Evolutionary conservation across 2,113 vertebrate genomes (phyloP).

Genomic region (Microtus richardsoni): DNA sequence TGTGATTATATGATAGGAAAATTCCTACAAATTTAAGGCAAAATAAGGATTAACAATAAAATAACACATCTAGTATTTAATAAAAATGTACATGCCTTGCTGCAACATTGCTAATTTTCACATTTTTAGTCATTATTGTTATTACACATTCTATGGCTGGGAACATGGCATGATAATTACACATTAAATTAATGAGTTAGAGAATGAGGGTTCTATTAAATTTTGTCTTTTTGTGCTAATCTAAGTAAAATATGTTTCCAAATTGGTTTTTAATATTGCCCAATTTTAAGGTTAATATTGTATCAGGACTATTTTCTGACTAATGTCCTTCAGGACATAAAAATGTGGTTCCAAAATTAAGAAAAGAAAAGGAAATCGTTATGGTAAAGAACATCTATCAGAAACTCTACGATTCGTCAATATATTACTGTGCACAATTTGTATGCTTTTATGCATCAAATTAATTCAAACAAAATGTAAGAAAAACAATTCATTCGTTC

Average conservation of each 20-base stretch:
- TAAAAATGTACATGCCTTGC: not conserved
- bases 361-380: not conserved
- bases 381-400: not conserved
- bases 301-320: slow-evolving; percentile 38
- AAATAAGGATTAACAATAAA: slow-evolving; percentile 30
- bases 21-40: slow-evolving; percentile 10
- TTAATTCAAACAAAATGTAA: not conserved
- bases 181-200: slow-evolving; percentile 31
- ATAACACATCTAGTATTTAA: slow-evolving; percentile 27
- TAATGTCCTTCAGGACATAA: not conserved
- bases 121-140: slow-evolving; percentile 36
- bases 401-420: not conserved
- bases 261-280: not conserved
- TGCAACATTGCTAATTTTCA: slow-evolving; percentile 12
- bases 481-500: not conserved
- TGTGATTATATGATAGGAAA: slow-evolving; percentile 6
- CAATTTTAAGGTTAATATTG: slow-evolving; percentile 7
- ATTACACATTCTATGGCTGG: not conserved
- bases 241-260: slow-evolving; percentile 41
- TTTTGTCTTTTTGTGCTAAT: slow-evolving; percentile 21
- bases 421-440: not conserved
- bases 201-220: slow-evolving; percentile 21
- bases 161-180: slow-evolving; percentile 23
- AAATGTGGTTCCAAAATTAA: not conserved
- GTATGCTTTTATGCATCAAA: not conserved